Evolutionary conservation across 1,140 invertebrate species (phyloP), one percentile per base, ranked within the genome.

Genomic region (Aphelinus certus): DNA sequence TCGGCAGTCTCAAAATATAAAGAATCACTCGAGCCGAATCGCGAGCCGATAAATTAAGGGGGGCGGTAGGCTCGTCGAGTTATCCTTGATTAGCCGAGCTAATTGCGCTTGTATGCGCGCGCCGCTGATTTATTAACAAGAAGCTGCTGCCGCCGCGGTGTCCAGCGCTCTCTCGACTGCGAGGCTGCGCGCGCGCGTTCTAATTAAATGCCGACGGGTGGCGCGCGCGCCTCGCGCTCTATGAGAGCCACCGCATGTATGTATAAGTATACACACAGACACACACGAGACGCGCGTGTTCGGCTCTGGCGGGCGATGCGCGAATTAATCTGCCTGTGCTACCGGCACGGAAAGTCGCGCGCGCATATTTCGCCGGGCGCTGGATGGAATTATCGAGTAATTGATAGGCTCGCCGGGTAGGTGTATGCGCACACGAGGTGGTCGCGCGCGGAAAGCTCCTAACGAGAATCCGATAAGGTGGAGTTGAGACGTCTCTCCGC

Each of bases 1-100:
- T 26, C 26, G 26, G 26, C 26, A 26, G 26, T 26, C 26, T 26
- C 26, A 26, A 79, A 62, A 69, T 48, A 49, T 67, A 9, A 57
- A 55, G 55, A 42, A 79, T 49, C 75, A 68, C 53, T 66, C 67
- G 45, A 69, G 51, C 79, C 79, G 80, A 83, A 84, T 84, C 82
- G 26, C 26, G 81, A 83, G 80, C 80, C 82, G 79, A 83, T 82
- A 82, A 82, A 83, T 80, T 84, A 84, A 81, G 82, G 79, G 76
- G 26, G 26, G 26, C 26, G 26, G 26, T 26, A 26, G 26, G 26
- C 26, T 26, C 26, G 26, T 46, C 74, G 80, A 79, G 77, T 79
- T 81, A 82, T 85, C 80, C 78, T 83, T 85, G 83, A 85, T 84
- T 85, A 85, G 82, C 76, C 64, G 77, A 79, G 80, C 82, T 84